phyloP scores from a whole-genome alignment of 1,140 invertebrate genomes.

The Drosophila kepulauana region DNA sequence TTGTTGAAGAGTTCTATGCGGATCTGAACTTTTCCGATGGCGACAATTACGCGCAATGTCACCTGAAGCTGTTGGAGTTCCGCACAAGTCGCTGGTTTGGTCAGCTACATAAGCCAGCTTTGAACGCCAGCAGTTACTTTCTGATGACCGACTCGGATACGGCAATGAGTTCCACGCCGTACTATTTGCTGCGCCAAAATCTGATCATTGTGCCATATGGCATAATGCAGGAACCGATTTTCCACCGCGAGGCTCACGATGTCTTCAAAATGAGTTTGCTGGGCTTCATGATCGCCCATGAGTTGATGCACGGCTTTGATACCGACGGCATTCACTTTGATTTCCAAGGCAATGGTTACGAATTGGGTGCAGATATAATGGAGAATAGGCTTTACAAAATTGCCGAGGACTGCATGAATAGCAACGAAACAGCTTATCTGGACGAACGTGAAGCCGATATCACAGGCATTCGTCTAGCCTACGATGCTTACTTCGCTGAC shows the following conservation, averaged over 20 bases:
- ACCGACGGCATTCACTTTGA: constrained; percentile 39
- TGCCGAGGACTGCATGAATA: constrained; percentile 50
- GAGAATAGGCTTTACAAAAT: neutral
- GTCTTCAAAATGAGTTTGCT: constrained; percentile 68
- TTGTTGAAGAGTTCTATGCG: constrained; percentile 44
- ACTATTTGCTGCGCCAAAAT: constrained; percentile 59
- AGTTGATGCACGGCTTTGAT: constrained; percentile 69
- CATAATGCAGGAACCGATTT: constrained; percentile 62
- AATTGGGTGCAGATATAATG: constrained; percentile 6
- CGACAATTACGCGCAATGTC: constrained; percentile 50
- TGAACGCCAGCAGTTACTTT: constrained; percentile 24
- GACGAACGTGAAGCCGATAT: constrained; percentile 71
- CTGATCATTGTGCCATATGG: constrained; percentile 61
- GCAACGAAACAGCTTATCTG: constrained; percentile 48
- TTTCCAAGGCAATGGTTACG: constrained; percentile 40
- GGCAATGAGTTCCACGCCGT: constrained; percentile 54
- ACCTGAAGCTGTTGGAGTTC: constrained; percentile 54
- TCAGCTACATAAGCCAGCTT: constrained; percentile 22
- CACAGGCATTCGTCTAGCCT: constrained; percentile 62
- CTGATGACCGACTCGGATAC: constrained; percentile 33
- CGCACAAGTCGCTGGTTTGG: constrained; percentile 19
- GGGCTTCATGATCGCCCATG: constrained; percentile 72
- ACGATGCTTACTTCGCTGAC: constrained; percentile 51
- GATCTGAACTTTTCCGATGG: constrained; percentile 32
- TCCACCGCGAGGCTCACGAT: constrained; percentile 49